Evolutionary conservation across 2,797 vertebrate genomes (phyloP), one percentile per base, ranked within the genome.

Genomic region (Periophthalmus magnuspinnatus): DNA sequence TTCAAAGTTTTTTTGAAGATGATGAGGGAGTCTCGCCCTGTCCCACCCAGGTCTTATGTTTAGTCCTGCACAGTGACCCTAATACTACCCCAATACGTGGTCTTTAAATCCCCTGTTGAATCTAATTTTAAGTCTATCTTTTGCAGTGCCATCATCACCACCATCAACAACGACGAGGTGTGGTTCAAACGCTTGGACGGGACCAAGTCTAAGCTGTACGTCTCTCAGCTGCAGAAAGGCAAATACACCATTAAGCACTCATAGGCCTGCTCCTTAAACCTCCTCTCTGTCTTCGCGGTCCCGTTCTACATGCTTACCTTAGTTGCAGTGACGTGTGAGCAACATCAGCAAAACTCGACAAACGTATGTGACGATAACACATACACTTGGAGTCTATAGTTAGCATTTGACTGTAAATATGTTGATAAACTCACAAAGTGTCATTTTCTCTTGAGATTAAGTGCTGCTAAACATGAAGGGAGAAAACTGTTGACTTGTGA

Each of bases 161-260:
- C 96, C 78, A 95, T 99, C 93, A 99, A 97, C 95, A 96, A 96
- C 36, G 97, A 99, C 79, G 97, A 99, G 93, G 96, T 99, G 83
- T 99, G 97, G 96, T 98, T 98, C 94, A 98, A 98, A 83, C 95
- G 97, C 21, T 92, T 95, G 68, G 98, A 99, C 79, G 97, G 97
- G 90, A 98, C 94, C 94, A 99, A 99, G 91, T 99, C 98, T 41
- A 99, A 99, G 92, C 94, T 99, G 54, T 99, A 98, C 90, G 95
- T 99, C 94, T 97, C 97, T 79, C 97, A 99, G 90, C 94, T 99
- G 82, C 98, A 96, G 91, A 99, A 99, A 95, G 97, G 97, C 93
- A 99, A 99, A 96, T 99, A 98, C 82, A 96, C 96, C 72, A 98
- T 99, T 93, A 99, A 98, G 87, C 96, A 98, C 85, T 89, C 91